Conservation (phyloP, 1,140 invertebrate genomes). For the Platyscapa corneri region DNA sequence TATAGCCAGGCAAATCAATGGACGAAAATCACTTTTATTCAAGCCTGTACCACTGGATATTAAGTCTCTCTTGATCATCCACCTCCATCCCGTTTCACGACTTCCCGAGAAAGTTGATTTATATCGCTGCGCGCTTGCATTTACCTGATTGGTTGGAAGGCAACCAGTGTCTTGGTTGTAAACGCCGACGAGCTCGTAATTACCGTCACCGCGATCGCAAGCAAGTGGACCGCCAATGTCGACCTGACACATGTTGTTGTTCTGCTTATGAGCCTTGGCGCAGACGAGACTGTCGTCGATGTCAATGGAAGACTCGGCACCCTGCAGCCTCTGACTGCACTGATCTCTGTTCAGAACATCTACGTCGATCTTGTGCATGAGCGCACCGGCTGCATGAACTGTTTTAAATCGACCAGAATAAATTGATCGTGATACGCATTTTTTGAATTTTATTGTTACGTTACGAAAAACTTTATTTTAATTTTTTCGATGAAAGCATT, state of each 20-base stretch:
- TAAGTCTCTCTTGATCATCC: neutral
- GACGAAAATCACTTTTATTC: neutral
- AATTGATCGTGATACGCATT: neutral
- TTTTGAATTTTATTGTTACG: neutral
- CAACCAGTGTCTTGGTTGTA: conserved; percentile 84
- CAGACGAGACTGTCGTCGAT: conserved; percentile 66
- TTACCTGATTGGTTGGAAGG: conserved; percentile 69
- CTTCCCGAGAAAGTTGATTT: conserved; percentile 27
- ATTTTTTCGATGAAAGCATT: neutral
- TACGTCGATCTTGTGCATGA: conserved; percentile 84
- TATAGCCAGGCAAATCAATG: too few relatives aligned
- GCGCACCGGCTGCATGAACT: conserved; percentile 82
- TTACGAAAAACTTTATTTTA: neutral
- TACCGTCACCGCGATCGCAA: conserved; percentile 81
- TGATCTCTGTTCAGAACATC: conserved; percentile 77
- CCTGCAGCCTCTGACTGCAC: conserved; percentile 71
- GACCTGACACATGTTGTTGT: conserved; percentile 76
- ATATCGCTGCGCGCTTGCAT: neutral
- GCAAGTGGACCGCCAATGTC: conserved; percentile 86
- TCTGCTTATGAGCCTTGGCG: conserved; percentile 61
- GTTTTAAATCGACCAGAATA: conserved; percentile 55
- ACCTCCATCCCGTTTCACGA: neutral
- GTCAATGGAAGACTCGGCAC: conserved; percentile 56
- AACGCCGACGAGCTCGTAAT: conserved; percentile 82
- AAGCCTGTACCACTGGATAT: neutral